A percentile compares a stretch with the other conserved stretches of the same genome.
These are phyloP conservation scores for Cylloceria caligata DNA, from an alignment of 2,888 invertebrate species.

Conservation along the genomic window DNA sequence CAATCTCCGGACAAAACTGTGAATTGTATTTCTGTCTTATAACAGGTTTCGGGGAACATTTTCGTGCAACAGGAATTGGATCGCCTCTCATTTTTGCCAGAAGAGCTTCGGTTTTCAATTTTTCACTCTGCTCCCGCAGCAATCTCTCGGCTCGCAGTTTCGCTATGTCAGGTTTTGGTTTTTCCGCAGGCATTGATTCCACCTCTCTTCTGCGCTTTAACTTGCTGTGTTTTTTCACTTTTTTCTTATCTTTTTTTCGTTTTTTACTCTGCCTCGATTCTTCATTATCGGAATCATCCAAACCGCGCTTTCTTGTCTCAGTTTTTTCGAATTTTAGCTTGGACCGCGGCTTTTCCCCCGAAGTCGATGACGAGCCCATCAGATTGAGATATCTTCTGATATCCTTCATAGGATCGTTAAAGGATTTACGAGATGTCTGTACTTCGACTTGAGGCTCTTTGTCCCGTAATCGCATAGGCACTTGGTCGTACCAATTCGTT, in stretches of 20 bases:
- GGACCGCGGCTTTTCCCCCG: slow-evolving; percentile 50
- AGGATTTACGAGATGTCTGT: slow-evolving; percentile 88
- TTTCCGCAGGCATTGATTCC: slow-evolving; percentile 6
- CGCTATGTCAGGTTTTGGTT: slow-evolving; percentile 85
- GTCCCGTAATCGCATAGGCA: slow-evolving; percentile 86
- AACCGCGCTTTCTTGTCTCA: slow-evolving; percentile 77
- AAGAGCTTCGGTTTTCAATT: slow-evolving; percentile 89
- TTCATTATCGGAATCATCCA: slow-evolving; percentile 70
- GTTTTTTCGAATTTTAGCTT: slow-evolving; percentile 68
- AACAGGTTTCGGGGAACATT: slow-evolving; percentile 77
- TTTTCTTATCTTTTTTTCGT: slow-evolving; percentile 78
- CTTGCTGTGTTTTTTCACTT: slow-evolving; percentile 77
- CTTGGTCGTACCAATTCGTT: slow-evolving; percentile 95
- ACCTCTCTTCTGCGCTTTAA: slow-evolving; percentile 66
- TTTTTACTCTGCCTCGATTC: slow-evolving; percentile 71
- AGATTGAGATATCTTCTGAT: slow-evolving; percentile 87
- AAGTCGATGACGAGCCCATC: slow-evolving; percentile 71
- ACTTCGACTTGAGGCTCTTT: slow-evolving; percentile 87
- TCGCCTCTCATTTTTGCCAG: slow-evolving; percentile 89
- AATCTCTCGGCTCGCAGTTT: slow-evolving; percentile 92
- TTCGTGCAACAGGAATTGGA: slow-evolving; percentile 76
- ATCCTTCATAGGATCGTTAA: slow-evolving; percentile 90
- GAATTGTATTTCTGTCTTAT: slow-evolving; percentile 95
- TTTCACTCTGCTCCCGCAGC: slow-evolving; percentile 93
- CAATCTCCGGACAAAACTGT: slow-evolving; percentile 97